Conservation (phyloP, 2,113 vertebrate genomes). For the Atractosteus spatula region DNA sequence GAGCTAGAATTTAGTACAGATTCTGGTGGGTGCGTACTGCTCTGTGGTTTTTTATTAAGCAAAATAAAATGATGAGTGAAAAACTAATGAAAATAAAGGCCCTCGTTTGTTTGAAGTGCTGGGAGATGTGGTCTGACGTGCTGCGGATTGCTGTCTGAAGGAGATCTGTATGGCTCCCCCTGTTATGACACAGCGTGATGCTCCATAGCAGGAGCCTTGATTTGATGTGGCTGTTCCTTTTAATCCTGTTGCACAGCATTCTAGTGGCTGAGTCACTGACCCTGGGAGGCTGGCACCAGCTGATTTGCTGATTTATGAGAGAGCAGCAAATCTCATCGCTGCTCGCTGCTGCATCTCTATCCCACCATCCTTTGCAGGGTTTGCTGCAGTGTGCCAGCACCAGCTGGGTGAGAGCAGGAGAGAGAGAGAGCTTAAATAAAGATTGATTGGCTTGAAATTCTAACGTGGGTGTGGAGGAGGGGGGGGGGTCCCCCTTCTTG, state of each 20-base stretch:
- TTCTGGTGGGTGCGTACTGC: no score
- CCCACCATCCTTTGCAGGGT: constrained; percentile 74
- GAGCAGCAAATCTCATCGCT: constrained; percentile 66
- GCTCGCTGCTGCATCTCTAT: constrained; percentile 78
- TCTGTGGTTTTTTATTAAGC: no score
- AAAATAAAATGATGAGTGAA: no score
- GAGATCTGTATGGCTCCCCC: constrained; percentile 3
- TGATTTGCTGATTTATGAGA: constrained; percentile 65
- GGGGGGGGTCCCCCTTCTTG: background rate
- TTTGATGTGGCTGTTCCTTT: background rate
- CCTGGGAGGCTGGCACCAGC: constrained; percentile 42
- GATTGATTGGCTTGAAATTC: constrained; percentile 57
- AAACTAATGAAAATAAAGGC: no score
- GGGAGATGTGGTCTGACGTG: no score
- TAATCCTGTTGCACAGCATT: constrained; percentile 16
- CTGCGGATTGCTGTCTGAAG: background rate
- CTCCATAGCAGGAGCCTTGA: background rate
- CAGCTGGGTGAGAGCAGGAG: constrained; percentile 63
- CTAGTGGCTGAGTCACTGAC: constrained; percentile 29
- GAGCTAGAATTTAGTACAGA: no score
- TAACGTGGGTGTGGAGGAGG: constrained; percentile 1
- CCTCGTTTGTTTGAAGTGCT: no score
- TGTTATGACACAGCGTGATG: constrained; percentile 49
- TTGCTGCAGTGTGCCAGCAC: constrained; percentile 82
- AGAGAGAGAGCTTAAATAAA: constrained; percentile 67